Conservation (phyloP, 2,797 vertebrate species). For the Cryptoblepharus egeriae region DNA sequence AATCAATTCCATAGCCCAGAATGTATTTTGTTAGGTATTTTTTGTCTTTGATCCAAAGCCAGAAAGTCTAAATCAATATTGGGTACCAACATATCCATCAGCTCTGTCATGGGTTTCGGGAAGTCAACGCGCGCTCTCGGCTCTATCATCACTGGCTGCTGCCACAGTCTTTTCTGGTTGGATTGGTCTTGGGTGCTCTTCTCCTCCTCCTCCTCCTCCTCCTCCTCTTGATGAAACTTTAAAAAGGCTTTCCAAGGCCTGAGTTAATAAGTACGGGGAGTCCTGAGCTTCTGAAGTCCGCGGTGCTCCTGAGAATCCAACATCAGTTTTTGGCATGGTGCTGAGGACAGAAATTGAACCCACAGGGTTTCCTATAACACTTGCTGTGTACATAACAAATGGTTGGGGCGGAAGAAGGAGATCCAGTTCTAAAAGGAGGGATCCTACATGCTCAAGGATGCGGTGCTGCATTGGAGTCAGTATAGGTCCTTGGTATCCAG, state of each 20-base stretch:
- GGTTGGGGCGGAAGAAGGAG: neutral
- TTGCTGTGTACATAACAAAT: constrained; percentile 34
- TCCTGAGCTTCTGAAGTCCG: constrained; percentile 33
- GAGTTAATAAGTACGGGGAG: neutral
- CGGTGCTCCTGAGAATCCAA: constrained; percentile 59
- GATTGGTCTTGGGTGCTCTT: accelerated
- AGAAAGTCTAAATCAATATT: constrained; percentile 34
- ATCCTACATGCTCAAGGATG: neutral
- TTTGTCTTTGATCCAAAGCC: constrained; percentile 33
- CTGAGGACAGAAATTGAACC: constrained; percentile 50
- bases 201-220: accelerated
- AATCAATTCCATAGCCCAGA: neutral
- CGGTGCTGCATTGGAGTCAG: neutral
- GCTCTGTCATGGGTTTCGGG: neutral
- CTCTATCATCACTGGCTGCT: neutral
- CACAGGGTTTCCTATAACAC: constrained; percentile 63
- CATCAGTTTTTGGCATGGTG: constrained; percentile 57
- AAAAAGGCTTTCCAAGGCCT: constrained; percentile 2
- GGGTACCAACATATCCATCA: neutral
- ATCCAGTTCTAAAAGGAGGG: neutral
- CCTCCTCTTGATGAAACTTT: neutral
- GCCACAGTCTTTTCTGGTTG: accelerated
- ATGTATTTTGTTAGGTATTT: neutral
- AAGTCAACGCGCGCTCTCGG: accelerated
- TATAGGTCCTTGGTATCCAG: too few relatives aligned